Percentiles rank a stretch among this genome's conserved stretches.
Evolutionary conservation across 2,888 invertebrate species (phyloP).

Genomic region (Spicauda simplicius): DNA sequence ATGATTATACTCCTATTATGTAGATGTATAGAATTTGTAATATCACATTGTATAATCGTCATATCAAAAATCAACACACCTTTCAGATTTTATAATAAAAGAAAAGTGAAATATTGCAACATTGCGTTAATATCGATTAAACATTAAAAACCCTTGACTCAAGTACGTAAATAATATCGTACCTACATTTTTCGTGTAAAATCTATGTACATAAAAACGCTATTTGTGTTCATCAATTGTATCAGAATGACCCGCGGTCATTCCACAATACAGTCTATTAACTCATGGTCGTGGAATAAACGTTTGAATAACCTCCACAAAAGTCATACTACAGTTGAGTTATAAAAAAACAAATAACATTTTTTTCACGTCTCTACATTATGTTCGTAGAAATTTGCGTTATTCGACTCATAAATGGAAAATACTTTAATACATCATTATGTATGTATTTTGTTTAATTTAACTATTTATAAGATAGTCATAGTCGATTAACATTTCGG

Average conservation of each 20-base stretch:
- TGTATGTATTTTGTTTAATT: too few species aligned
- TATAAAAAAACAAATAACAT: background rate
- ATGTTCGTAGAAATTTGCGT: too few species aligned
- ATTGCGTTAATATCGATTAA: background rate
- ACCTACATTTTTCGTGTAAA: background rate
- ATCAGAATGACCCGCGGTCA: conserved; percentile 41
- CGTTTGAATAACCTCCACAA: conserved; percentile 10
- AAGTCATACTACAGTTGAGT: background rate
- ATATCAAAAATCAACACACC: background rate
- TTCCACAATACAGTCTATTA: conserved; percentile 50
- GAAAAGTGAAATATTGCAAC: background rate
- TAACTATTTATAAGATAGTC: too few species aligned
- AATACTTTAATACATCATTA: too few species aligned
- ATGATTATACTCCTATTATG: background rate
- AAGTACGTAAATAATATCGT: background rate
- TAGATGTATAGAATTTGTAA: too few species aligned
- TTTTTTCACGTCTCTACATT: too few species aligned
- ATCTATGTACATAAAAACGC: conserved; percentile 10
- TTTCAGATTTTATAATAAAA: background rate
- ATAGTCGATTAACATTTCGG: too few species aligned
- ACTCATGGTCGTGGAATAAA: conserved; percentile 41
- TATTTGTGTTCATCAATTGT: conserved; percentile 41
- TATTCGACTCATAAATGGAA: too few species aligned
- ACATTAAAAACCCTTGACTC: background rate
- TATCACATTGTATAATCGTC: conserved; percentile 1